phyloP scores from a whole-genome alignment of 2,888 invertebrate species.

The Agonum fuliginosum region DNA sequence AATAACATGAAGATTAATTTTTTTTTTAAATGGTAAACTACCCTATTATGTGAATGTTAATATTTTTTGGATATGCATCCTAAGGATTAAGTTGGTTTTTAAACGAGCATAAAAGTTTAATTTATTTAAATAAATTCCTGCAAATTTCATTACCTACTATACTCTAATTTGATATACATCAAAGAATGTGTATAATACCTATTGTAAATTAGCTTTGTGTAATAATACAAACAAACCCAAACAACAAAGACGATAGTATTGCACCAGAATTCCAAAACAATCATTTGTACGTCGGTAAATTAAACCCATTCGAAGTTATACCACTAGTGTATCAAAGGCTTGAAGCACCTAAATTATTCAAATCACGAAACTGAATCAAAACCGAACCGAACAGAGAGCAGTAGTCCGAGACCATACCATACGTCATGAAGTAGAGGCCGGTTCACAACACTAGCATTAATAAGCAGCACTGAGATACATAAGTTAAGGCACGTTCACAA shows the following conservation, averaged over 20 bases:
- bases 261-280: constrained; percentile 7
- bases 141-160: too few species aligned
- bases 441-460: constrained; percentile 45
- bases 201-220: too few species aligned
- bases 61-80: too few species aligned
- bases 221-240: not conserved
- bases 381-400: not conserved
- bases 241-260: constrained; percentile 22
- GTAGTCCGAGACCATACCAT: constrained; percentile 42
- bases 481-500: constrained; percentile 56
- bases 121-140: too few species aligned
- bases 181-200: too few species aligned
- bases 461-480: constrained; percentile 45
- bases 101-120: too few species aligned
- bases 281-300: not conserved
- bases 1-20: too few species aligned
- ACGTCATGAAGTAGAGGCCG: constrained; percentile 36
- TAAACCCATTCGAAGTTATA: not conserved
- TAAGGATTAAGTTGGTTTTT: too few species aligned
- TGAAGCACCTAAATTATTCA: not conserved
- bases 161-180: too few species aligned
- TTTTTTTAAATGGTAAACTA: too few species aligned
- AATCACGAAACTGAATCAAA: not conserved
- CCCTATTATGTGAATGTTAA: too few species aligned
- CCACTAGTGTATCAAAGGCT: not conserved